Evolutionary conservation across 2,888 invertebrate species (phyloP).

Genomic region (Parasteatoda lunata): DNA sequence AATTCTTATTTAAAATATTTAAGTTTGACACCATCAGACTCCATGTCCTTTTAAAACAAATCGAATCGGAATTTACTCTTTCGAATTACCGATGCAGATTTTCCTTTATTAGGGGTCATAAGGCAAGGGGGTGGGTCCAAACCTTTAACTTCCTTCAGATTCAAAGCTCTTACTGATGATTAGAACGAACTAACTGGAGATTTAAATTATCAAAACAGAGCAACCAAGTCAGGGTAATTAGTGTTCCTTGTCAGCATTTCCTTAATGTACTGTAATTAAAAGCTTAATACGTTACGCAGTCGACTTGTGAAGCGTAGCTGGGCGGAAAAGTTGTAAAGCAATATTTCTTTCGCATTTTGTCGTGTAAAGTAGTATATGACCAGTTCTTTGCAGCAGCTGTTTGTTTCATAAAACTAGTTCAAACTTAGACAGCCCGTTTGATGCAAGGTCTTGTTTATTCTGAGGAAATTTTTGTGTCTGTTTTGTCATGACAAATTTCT

Average conservation of each 20-base stretch:
- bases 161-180: constrained; percentile 27
- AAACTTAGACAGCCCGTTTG: neutral
- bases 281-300: constrained; percentile 15
- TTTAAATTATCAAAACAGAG: constrained; percentile 53
- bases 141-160: neutral
- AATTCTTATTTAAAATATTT: constrained; percentile 1
- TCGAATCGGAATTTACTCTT: constrained; percentile 25
- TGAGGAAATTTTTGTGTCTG: neutral
- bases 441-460: neutral
- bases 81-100: constrained; percentile 26
- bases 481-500: neutral
- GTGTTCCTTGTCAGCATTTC: constrained; percentile 37
- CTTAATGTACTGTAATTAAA: constrained; percentile 50
- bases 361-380: constrained; percentile 9
- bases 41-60: constrained; percentile 15
- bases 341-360: constrained; percentile 15
- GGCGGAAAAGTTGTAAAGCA: constrained; percentile 7
- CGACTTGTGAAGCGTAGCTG: neutral
- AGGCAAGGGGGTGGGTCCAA: neutral
- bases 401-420: neutral
- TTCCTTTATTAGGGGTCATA: constrained; percentile 30
- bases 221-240: constrained; percentile 32
- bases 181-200: constrained; percentile 28
- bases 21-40: neutral
- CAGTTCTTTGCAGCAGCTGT: neutral